Conservation (phyloP, 2,888 invertebrate genomes). For the Aricia artaxerxes region DNA sequence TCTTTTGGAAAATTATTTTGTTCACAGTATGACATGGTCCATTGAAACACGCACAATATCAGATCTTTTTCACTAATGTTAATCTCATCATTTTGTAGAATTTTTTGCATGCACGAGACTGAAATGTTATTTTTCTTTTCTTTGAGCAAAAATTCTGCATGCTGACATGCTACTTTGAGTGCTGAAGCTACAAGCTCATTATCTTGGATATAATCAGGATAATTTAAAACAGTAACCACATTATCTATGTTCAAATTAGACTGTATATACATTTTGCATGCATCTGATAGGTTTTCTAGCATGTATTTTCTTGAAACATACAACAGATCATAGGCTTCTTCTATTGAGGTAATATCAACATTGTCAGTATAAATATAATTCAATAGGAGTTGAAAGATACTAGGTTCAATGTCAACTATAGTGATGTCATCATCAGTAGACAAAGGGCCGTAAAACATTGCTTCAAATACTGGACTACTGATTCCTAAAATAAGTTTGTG, state of each 20-base stretch:
- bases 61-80: conserved; percentile 78
- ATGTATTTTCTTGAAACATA: conserved; percentile 85
- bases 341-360: conserved; percentile 75
- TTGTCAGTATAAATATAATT: conserved; percentile 83
- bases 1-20: conserved; percentile 60
- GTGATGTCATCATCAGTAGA: conserved; percentile 72
- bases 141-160: conserved; percentile 76
- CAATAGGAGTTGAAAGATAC: conserved; percentile 81
- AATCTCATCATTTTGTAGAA: conserved; percentile 73
- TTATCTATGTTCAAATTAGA: conserved; percentile 79
- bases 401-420: conserved; percentile 81
- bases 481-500: conserved; percentile 83
- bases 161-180: conserved; percentile 78
- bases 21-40: conserved; percentile 78
- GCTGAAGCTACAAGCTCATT: conserved; percentile 75
- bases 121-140: conserved; percentile 74
- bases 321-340: conserved; percentile 82
- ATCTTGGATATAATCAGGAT: conserved; percentile 81
- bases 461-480: conserved; percentile 85
- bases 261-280: conserved; percentile 77
- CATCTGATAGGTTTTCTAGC: conserved; percentile 72
- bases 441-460: conserved; percentile 84
- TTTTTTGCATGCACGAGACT: conserved; percentile 67
- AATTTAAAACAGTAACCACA: conserved; percentile 81
- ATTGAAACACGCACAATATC: conserved; percentile 75